These are phyloP conservation scores for Chrysaora quinquecirrha DNA, from an alignment of 30 jellyfish, hydroid and myxozoan genomes.

Conservation along the genomic window DNA sequence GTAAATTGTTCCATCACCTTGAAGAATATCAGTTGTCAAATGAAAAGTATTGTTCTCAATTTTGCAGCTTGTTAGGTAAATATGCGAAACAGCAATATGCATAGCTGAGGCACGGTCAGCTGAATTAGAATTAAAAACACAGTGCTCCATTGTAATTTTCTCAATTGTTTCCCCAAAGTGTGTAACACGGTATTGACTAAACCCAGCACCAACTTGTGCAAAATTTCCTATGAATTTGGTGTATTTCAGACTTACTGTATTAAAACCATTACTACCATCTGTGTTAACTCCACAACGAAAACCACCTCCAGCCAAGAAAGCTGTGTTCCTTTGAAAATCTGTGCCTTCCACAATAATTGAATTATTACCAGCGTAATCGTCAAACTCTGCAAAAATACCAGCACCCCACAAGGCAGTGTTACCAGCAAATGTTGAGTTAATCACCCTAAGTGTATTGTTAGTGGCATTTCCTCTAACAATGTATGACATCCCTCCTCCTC, in stretches of 20 bases:
- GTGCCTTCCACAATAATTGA: slow-evolving; percentile 15
- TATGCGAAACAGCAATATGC: not conserved
- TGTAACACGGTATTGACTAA: slow-evolving; percentile 23
- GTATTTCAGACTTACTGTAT: slow-evolving; percentile 4
- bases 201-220: slow-evolving; percentile 78
- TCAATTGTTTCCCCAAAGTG: slow-evolving; percentile 17
- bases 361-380: slow-evolving; percentile 43
- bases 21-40: slow-evolving; percentile 1
- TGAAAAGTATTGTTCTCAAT: slow-evolving; percentile 19
- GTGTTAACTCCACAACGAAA: slow-evolving; percentile 52
- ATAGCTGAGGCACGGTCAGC: slow-evolving; percentile 62
- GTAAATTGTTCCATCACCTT: slow-evolving; percentile 78
- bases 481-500: slow-evolving; percentile 82
- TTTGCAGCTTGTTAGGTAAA: slow-evolving; percentile 13
- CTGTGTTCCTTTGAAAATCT: slow-evolving; percentile 48
- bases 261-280: slow-evolving; percentile 24
- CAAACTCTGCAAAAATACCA: slow-evolving; percentile 70
- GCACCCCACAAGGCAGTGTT: slow-evolving; percentile 91
- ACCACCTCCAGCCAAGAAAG: slow-evolving; percentile 85
- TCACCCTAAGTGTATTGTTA: slow-evolving; percentile 35
- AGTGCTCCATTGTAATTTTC: slow-evolving; percentile 4
- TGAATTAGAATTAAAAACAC: slow-evolving; percentile 26
- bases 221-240: slow-evolving; percentile 29
- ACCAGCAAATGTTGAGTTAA: slow-evolving; percentile 24
- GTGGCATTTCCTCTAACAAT: slow-evolving; percentile 57